These are phyloP conservation scores for Hylaeus anthracinus DNA, from an alignment of 1,140 invertebrate species.

Conservation along the genomic window DNA sequence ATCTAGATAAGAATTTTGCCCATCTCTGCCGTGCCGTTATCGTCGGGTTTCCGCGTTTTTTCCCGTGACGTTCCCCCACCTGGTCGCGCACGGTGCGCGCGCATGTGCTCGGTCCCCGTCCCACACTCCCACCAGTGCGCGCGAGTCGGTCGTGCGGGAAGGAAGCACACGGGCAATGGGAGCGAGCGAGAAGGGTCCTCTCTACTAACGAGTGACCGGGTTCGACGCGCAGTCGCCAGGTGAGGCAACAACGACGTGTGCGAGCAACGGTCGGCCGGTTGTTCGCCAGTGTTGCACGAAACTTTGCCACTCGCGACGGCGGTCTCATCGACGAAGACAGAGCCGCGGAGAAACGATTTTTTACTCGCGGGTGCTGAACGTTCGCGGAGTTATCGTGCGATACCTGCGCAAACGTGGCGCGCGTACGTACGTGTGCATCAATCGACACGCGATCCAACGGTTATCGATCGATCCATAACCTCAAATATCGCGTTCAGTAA, in stretches of 20 bases:
- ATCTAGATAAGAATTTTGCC: too few relatives aligned
- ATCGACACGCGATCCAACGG: background rate
- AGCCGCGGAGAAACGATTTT: conserved; percentile 25
- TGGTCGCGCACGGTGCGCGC: background rate
- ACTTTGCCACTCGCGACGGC: conserved; percentile 49
- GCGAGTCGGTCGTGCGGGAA: conserved; percentile 15
- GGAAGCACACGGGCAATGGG: conserved; percentile 5
- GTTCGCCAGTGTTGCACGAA: conserved; percentile 55
- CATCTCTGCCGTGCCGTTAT: background rate
- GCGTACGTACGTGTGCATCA: background rate
- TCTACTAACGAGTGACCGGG: conserved; percentile 52
- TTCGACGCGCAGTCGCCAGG: conserved; percentile 78
- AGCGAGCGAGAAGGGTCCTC: conserved; percentile 27
- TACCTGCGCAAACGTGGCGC: conserved; percentile 14
- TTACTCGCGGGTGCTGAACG: conserved; percentile 1
- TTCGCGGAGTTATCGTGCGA: background rate
- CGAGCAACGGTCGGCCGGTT: conserved; percentile 51
- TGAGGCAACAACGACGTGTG: conserved; percentile 74
- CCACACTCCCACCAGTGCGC: background rate
- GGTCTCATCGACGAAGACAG: conserved; percentile 30
- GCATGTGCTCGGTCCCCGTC: background rate
- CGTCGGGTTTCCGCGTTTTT: conserved; percentile 39
- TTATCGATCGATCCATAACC: conserved; percentile 50
- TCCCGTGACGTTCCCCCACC: background rate
- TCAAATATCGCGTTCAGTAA: conserved; percentile 34